These are phyloP conservation scores for Drosophila trichaetosa DNA, from an alignment of 2,888 invertebrate species.

Conservation along the genomic window DNA sequence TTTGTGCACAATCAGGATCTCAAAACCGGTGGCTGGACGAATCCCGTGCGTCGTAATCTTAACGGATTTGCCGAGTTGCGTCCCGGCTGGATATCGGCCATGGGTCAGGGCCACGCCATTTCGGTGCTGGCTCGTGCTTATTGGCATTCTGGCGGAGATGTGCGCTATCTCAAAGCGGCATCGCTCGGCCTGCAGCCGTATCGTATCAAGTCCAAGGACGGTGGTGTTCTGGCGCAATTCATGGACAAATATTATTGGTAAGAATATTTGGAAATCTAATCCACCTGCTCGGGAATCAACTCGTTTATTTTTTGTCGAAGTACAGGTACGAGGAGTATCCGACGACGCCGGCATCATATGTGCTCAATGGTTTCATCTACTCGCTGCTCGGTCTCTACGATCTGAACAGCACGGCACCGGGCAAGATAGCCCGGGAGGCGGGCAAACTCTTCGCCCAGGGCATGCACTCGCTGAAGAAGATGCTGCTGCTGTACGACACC, in stretches of 20 bases:
- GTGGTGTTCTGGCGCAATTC: constrained; percentile 94
- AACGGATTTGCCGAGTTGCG: constrained; percentile 91
- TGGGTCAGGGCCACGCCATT: constrained; percentile 99
- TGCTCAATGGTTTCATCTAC: constrained; percentile 99
- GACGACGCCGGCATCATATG: constrained; percentile 96
- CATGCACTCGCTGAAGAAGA: constrained; percentile 93
- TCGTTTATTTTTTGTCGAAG: neutral
- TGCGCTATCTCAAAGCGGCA: constrained; percentile 92
- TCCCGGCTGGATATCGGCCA: constrained; percentile 98
- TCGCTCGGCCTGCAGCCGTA: constrained; percentile 92
- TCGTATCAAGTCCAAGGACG: constrained; percentile 89
- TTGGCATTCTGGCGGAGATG: constrained; percentile 91
- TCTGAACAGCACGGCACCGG: constrained; percentile 92
- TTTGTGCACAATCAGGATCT: constrained; percentile 94
- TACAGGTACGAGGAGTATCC: constrained; percentile 99
- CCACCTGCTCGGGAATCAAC: neutral
- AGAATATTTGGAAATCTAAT: constrained; percentile 68
- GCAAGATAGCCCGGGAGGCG: constrained; percentile 89
- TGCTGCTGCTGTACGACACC: constrained; percentile 96
- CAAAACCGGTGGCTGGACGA: constrained; percentile 96
- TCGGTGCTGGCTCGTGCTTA: constrained; percentile 97
- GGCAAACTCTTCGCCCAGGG: constrained; percentile 92
- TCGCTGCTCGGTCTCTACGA: constrained; percentile 98
- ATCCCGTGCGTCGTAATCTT: constrained; percentile 92
- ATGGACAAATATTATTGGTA: constrained; percentile 95